Base-by-base conservation (phyloP, 2,888 invertebrate species). In the Ernsta delagoae region DNA sequence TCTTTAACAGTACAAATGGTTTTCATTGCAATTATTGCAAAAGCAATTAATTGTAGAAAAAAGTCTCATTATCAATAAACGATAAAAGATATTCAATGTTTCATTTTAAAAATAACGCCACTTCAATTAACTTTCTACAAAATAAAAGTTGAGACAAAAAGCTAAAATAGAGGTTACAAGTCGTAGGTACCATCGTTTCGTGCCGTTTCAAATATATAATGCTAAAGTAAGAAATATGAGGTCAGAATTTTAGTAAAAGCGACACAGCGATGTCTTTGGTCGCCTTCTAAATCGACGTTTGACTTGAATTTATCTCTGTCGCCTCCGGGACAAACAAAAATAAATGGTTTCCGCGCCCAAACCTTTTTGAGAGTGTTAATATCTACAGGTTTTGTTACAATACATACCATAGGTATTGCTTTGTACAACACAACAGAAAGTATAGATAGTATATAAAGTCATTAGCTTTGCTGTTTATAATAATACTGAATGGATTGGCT, bases 311-410 rank as follows among this genome's bases (percentile, higher is more conserved):
- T 68, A 57, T 68, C 67, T 43, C 36, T 62, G 45, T 68, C 56
- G 61, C 61, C 56, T 56, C 61, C 67, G 61, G 56, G 61, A 68
- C 61, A 68, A 68, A 68, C 61, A 68, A 68, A 62, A 68, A 68
- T 68, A 56, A 61, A 62, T 68, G 67, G 45, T 62, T 67, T 68
- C 31, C 61, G 56, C 56, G 36, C 54, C 34, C 34, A 45, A 67
- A 53, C 59, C 41, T 9, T 50, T 59, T 50, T 45, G 31, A 45
- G 45, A 59, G 24, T 11, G 48, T 31, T 36, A 50, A 65, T 50
- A 6, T 50, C 1, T 43, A 9, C 9, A 43, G 8, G 43, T 24
- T 41, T 24, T n/a, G 41, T 16, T n/a, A 56, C 34, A 41, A 43
- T 63, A 63, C 4, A 31, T 56, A 12, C 34, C n/a, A 31, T 7